Evolutionary conservation across 2,113 vertebrate genomes (phyloP).

Genomic region (Pelodiscus sinensis): DNA sequence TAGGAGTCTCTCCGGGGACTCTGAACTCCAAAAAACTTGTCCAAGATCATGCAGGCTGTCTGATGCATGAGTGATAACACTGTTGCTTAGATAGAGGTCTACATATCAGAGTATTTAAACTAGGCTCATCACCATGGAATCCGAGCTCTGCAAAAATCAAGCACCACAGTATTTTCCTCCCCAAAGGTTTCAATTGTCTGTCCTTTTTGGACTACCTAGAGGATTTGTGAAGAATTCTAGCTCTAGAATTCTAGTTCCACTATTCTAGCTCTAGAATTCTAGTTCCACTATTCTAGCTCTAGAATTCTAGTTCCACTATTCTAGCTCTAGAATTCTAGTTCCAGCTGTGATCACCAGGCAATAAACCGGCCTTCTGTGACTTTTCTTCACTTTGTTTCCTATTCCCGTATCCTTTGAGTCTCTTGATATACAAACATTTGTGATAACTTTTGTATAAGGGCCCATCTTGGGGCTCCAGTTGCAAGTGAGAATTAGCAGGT

Average conservation of each 20-base stretch:
- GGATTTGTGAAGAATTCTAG: neutral
- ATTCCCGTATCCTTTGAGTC: neutral
- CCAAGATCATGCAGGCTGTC: neutral
- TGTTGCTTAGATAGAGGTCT: neutral
- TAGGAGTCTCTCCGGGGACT: fast-evolving
- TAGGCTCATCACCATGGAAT: neutral
- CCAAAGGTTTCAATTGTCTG: neutral
- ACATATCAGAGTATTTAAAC: neutral
- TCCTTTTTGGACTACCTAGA: neutral
- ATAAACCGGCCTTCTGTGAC: neutral
- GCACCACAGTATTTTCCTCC: neutral
- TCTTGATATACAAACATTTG: neutral
- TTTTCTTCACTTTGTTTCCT: neutral
- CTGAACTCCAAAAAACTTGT: neutral
- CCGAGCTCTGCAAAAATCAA: neutral
- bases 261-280: too few species aligned
- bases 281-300: neutral
- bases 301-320: too few species aligned
- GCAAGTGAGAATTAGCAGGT: neutral
- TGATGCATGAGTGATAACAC: too few species aligned
- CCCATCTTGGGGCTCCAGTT: neutral
- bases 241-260: too few species aligned
- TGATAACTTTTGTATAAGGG: neutral
- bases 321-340: neutral
- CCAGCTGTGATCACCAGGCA: neutral